Conservation (phyloP, 2,888 invertebrate species). For the Zygothrica quintamaculata region DNA sequence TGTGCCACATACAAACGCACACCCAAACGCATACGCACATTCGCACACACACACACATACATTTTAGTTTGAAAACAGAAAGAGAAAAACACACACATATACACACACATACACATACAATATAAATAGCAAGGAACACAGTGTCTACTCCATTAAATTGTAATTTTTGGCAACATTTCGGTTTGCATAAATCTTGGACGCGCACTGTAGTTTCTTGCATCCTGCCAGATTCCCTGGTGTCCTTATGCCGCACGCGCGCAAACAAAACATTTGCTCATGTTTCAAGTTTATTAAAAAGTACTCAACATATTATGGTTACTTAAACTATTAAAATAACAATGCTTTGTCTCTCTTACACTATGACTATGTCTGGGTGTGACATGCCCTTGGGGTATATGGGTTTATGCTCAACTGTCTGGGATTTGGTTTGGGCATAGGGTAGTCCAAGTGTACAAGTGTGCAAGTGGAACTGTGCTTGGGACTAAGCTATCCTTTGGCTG, state of each 20-base stretch:
- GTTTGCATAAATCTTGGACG: conserved; percentile 78
- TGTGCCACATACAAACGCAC: conserved; percentile 51
- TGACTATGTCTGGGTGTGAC: conserved; percentile 18
- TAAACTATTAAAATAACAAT: conserved; percentile 79
- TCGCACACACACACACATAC: conserved; percentile 5
- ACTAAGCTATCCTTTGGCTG: conserved; percentile 21
- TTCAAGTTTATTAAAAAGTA: conserved; percentile 80
- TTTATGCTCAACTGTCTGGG: too few species aligned
- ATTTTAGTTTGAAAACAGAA: too few species aligned
- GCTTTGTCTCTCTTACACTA: conserved; percentile 29
- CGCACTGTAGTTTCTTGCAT: conserved; percentile 36
- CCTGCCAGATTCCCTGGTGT: conserved; percentile 49
- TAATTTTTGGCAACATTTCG: conserved; percentile 82
- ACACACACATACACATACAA: conserved; percentile 9
- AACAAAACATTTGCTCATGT: conserved; percentile 70
- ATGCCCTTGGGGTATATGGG: conserved; percentile 25
- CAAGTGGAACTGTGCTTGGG: too few species aligned
- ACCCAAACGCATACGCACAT: conserved; percentile 7
- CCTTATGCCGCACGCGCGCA: conserved; percentile 52
- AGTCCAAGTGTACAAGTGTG: too few species aligned
- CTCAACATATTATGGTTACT: conserved; percentile 80
- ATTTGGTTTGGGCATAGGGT: too few species aligned
- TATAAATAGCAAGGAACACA: conserved; percentile 21
- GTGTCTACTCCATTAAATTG: conserved; percentile 81
- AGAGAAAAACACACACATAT: conserved; percentile 4